These are phyloP conservation scores for Nudaria mundana DNA, from an alignment of 2,888 invertebrate genomes.

Conservation along the genomic window DNA sequence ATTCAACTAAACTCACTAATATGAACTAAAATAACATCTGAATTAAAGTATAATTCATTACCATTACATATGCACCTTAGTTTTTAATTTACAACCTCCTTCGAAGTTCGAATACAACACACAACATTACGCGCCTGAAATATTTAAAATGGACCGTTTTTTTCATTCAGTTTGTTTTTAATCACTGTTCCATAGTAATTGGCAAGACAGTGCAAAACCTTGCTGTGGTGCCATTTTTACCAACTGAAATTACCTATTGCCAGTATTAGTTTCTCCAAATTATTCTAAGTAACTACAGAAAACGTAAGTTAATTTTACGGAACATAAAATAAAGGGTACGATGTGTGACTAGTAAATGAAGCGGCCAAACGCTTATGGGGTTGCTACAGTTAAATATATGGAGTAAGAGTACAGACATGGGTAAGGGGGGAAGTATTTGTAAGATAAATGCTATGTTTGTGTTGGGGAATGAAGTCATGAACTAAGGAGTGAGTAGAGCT, in stretches of 20 bases:
- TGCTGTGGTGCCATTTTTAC: too few species aligned
- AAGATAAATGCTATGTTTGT: slow-evolving; percentile 29
- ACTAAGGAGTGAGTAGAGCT: neutral
- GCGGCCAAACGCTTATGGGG: slow-evolving; percentile 28
- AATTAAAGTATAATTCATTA: too few species aligned
- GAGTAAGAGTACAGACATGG: slow-evolving; percentile 12
- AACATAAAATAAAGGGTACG: slow-evolving; percentile 29
- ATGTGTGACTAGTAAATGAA: slow-evolving; percentile 29
- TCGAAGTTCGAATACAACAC: too few species aligned
- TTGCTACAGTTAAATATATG: slow-evolving; percentile 20
- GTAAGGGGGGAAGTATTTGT: slow-evolving; percentile 16
- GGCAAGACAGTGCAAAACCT: too few species aligned
- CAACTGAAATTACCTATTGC: neutral
- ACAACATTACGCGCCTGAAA: too few species aligned
- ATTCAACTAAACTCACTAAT: too few species aligned
- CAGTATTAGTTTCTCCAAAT: slow-evolving; percentile 12
- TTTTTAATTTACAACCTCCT: too few species aligned
- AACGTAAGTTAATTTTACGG: slow-evolving; percentile 33
- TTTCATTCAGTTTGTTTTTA: too few species aligned
- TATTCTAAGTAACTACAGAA: slow-evolving; percentile 16
- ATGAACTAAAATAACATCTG: too few species aligned
- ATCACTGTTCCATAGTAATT: too few species aligned
- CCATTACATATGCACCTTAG: too few species aligned
- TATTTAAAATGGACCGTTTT: too few species aligned
- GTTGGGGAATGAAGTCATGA: slow-evolving; percentile 9